Base-by-base conservation (phyloP, 2,888 invertebrate species). In the Drosophila lutescens region DNA sequence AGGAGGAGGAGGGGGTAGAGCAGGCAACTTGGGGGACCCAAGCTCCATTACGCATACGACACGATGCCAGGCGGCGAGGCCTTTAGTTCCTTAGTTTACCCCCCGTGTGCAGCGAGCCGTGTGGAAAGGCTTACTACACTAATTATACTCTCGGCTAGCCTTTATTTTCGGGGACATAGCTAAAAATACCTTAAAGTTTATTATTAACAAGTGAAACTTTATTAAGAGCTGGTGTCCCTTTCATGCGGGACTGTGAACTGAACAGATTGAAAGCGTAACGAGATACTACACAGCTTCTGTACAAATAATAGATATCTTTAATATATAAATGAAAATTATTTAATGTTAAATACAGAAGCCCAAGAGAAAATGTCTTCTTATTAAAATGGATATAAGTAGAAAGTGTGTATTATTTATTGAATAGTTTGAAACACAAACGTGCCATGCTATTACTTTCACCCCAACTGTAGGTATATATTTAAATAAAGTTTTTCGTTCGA, bases 41-140 rank as follows among this genome's bases (percentile, higher is more conserved):
- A 58, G 75, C 80, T 75, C 68, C 78, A 79, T 83, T 79, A 83
- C 79, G 80, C 80, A 83, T 79, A 78, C 84, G 72, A 71, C 58
- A 71, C 47, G 66, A 50, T 56, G 60, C 20, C 43, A 15, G 40
- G 13, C 36, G 34, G 40, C 2, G 13, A 15, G 41, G 38, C 15
- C 23, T 36, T 49, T 23, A 41, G 50, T 51, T 55, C 54, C 46
- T 51, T 54, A 49, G 57, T 53, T 59, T 61, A 43, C 17, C 49
- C 15, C 30, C 34, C 34, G 34, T 57, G 80, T 47, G 61, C 68
- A 72, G 63, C 67, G 66, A 58, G 46, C 66, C 71, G 61, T 71
- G 65, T 65, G 71, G 69, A 79, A 69, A 75, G 68, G 80, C 54
- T 77, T 77, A 67, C 58, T 78, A 75, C 68, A 83, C 66, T 80